Evolutionary conservation across 2,113 vertebrate genomes (phyloP).

Genomic region (Percina caprodes): DNA sequence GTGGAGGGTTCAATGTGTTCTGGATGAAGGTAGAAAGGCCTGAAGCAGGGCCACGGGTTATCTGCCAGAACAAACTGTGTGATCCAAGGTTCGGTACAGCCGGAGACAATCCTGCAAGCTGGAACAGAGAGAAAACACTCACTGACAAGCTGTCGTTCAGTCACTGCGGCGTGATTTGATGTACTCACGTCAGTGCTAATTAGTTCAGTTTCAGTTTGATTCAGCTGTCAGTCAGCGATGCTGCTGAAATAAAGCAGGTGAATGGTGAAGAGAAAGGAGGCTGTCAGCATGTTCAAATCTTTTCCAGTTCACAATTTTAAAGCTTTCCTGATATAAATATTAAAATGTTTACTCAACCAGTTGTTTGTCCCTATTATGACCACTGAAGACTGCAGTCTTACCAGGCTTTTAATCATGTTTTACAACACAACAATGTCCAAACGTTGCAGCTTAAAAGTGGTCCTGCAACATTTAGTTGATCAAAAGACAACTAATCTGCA

Average conservation of each 20-base stretch:
- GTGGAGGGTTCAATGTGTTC: conserved; percentile 1
- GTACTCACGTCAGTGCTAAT: conserved; percentile 19
- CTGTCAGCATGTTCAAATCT: neutral
- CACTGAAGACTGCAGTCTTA: neutral
- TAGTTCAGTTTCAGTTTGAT: conserved; percentile 5
- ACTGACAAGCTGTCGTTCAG: neutral
- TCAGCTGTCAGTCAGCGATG: conserved; percentile 18
- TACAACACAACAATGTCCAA: neutral
- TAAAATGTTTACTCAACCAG: neutral
- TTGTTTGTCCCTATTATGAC: neutral
- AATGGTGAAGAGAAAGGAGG: neutral
- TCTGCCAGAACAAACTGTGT: conserved; percentile 31
- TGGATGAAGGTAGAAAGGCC: conserved; percentile 14
- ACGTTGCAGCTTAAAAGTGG: neutral
- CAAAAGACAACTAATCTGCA: neutral
- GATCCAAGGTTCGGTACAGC: conserved; percentile 13
- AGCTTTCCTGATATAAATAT: neutral
- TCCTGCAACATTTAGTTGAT: neutral
- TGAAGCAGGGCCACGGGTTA: conserved; percentile 36
- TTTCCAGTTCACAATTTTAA: neutral
- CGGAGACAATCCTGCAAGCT: conserved; percentile 21
- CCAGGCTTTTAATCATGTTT: neutral
- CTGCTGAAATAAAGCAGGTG: neutral
- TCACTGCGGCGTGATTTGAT: neutral
- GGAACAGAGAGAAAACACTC: conserved; percentile 44